phyloP scores from a whole-genome alignment of 2,888 invertebrate species.

The Orgyia antiqua region DNA sequence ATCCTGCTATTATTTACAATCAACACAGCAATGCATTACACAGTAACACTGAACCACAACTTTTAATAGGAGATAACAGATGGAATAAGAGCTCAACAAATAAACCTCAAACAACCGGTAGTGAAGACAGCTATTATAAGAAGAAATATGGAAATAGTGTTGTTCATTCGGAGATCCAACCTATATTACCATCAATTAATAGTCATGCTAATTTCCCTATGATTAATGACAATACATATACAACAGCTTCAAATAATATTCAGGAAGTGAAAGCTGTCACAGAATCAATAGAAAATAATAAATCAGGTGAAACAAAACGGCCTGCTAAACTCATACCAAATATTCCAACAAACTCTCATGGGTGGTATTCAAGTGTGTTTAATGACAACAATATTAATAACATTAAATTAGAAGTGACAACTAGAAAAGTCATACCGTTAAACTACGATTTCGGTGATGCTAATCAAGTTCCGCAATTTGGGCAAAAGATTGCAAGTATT shows the following conservation, averaged over 20 bases:
- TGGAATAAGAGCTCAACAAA: conserved; percentile 54
- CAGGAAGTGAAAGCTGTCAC: conserved; percentile 38
- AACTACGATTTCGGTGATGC: conserved; percentile 46
- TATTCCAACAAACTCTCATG: conserved; percentile 64
- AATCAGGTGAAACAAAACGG: conserved; percentile 39
- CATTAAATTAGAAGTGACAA: conserved; percentile 57
- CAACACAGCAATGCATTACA: conserved; percentile 36
- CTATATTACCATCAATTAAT: conserved; percentile 44
- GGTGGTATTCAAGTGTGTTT: conserved; percentile 63
- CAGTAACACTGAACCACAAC: conserved; percentile 27
- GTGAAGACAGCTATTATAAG: conserved; percentile 24
- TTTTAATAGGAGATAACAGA: conserved; percentile 49
- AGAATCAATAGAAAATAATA: conserved; percentile 38
- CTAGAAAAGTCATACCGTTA: conserved; percentile 62
- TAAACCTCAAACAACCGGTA: conserved; percentile 23
- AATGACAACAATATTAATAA: conserved; percentile 56
- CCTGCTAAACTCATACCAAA: conserved; percentile 59
- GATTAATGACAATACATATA: conserved; percentile 45
- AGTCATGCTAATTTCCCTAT: conserved; percentile 74
- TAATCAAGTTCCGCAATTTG: conserved; percentile 49
- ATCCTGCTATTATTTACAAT: conserved; percentile 35
- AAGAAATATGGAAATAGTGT: conserved; percentile 22
- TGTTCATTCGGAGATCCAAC: conserved; percentile 20
- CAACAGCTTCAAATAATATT: conserved; percentile 18
- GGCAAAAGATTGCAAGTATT: conserved; percentile 56